A percentile compares a stretch with the other conserved stretches of the same genome.
Evolutionary conservation across 2,113 vertebrate species (phyloP).

Genomic region (Hippoglossus stenolepis): DNA sequence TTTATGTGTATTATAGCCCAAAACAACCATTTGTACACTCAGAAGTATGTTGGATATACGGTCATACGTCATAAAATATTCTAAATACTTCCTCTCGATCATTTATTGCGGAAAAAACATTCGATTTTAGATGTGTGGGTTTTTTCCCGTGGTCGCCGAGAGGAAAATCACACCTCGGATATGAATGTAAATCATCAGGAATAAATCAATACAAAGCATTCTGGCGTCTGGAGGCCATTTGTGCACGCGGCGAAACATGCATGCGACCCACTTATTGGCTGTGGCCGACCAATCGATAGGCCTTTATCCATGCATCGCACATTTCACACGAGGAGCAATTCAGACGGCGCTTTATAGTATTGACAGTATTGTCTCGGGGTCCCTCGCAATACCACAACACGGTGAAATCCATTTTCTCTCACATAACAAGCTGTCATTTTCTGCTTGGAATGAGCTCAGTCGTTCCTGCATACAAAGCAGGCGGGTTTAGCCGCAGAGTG

Average conservation of each 20-base stretch:
- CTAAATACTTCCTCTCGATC: background rate
- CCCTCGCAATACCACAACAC: conserved; percentile 31
- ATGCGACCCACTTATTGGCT: conserved; percentile 15
- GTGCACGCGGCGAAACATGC: conserved; percentile 21
- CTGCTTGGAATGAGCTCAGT: conserved; percentile 49
- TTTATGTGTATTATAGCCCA: conserved; percentile 5
- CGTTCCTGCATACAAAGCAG: conserved; percentile 39
- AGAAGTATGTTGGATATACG: no score
- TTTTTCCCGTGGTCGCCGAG: conserved; percentile 1
- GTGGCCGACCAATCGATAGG: conserved; percentile 47
- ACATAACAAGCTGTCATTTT: conserved; percentile 68
- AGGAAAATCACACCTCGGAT: conserved; percentile 26
- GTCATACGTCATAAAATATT: conserved; percentile 1
- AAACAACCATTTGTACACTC: background rate
- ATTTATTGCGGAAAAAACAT: conserved; percentile 10
- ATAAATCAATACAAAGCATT: conserved; percentile 54
- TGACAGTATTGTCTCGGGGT: conserved; percentile 56
- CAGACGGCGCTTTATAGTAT: conserved; percentile 38
- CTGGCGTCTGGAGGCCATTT: conserved; percentile 8
- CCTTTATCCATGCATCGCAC: conserved; percentile 50
- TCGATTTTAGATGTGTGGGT: background rate
- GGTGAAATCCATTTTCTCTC: conserved; percentile 53
- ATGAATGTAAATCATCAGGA: conserved; percentile 52
- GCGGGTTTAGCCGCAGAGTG: conserved; percentile 35
- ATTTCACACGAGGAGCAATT: conserved; percentile 48